phyloP scores from a whole-genome alignment of 35 echinoderm and acorn worm species.

The Anneissia japonica region DNA sequence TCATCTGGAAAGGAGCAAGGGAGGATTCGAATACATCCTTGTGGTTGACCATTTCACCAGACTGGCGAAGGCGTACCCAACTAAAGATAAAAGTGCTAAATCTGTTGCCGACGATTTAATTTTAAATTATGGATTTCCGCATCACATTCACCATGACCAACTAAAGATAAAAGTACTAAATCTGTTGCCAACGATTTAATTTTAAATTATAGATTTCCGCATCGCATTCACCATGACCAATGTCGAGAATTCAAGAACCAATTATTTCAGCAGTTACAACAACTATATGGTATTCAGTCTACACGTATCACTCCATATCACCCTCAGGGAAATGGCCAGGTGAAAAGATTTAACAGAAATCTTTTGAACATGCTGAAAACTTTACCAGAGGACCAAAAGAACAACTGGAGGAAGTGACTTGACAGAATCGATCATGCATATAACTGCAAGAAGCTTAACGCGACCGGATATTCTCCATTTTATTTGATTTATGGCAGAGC shows the following conservation, averaged over 20 bases:
- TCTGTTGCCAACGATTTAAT: constrained; percentile 28
- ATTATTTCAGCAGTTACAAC: constrained; percentile 44
- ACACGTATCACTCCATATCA: constrained; percentile 53
- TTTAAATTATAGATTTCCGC: constrained; percentile 35
- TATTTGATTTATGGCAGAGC: constrained; percentile 14
- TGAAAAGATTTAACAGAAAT: constrained; percentile 51
- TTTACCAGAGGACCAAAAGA: constrained; percentile 34
- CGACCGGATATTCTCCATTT: constrained; percentile 48
- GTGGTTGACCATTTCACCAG: constrained; percentile 55
- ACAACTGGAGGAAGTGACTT: constrained; percentile 44
- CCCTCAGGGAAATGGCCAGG: constrained; percentile 43
- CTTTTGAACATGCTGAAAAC: constrained; percentile 38
- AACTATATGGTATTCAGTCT: constrained; percentile 21
- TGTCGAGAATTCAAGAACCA: constrained; percentile 52
- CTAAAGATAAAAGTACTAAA: constrained; percentile 13
- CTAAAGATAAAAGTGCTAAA: constrained; percentile 14
- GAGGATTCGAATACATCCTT: constrained; percentile 37
- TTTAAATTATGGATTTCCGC: constrained; percentile 46
- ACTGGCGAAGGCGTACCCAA: constrained; percentile 42
- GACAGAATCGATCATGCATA: constrained; percentile 61
- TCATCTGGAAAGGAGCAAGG: constrained; percentile 33
- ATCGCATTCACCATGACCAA: constrained; percentile 40
- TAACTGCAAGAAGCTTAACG: constrained; percentile 42
- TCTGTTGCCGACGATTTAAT: constrained; percentile 44
- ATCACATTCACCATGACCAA: constrained; percentile 39